These are phyloP conservation scores for Callocephalon fimbriatum DNA, from an alignment of 2,113 vertebrate genomes.

Conservation along the genomic window DNA sequence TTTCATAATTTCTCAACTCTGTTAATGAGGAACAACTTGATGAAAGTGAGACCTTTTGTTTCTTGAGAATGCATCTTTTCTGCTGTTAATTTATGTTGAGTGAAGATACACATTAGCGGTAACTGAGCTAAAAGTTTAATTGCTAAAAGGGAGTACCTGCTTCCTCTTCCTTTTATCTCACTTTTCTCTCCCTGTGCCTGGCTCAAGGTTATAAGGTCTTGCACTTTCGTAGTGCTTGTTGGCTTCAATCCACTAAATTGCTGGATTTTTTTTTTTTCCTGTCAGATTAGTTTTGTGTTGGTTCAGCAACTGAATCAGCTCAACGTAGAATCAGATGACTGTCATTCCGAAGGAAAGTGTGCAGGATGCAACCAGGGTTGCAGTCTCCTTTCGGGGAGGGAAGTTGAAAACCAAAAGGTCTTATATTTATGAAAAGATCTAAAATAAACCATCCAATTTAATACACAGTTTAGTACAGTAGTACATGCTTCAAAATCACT, in stretches of 20 bases:
- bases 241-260: background rate
- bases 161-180: background rate
- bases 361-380: background rate
- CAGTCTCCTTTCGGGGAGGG: background rate
- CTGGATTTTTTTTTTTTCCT: background rate
- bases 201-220: background rate
- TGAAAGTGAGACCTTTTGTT: background rate
- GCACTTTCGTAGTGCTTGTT: background rate
- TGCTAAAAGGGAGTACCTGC: background rate
- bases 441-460: background rate
- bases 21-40: background rate
- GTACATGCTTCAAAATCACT: background rate
- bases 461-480: background rate
- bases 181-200: background rate
- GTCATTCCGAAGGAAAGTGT: background rate
- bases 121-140: background rate
- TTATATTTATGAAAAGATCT: background rate
- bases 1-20: background rate
- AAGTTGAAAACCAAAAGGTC: background rate
- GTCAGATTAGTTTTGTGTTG: background rate
- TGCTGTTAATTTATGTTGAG: background rate
- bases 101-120: background rate
- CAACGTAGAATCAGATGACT: background rate
- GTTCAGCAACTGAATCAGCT: conserved; percentile 11
- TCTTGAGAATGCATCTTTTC: background rate